Percentiles rank a stretch among this genome's conserved stretches.
These are phyloP conservation scores for Mus caroli DNA, from an alignment of 2,797 vertebrate genomes.

Conservation along the genomic window DNA sequence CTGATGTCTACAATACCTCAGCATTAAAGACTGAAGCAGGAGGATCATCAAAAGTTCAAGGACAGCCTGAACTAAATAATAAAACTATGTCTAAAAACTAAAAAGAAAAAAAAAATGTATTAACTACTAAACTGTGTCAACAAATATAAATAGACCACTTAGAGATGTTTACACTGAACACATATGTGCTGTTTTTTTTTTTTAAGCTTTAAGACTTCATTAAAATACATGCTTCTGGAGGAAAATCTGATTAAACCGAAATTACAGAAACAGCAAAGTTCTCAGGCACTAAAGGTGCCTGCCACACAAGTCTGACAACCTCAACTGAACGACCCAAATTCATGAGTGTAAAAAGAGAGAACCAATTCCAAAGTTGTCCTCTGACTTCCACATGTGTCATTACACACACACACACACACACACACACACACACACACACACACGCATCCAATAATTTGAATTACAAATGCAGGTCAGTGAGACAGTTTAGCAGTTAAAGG, in stretches of 20 bases:
- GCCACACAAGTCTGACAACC: neutral
- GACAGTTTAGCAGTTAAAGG: neutral
- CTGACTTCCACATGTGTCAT: neutral
- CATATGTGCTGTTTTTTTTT: neutral
- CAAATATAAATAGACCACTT: neutral
- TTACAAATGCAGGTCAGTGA: neutral
- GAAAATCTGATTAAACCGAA: slow-evolving; percentile 23
- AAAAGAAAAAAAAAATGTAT: neutral
- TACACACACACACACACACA: neutral
- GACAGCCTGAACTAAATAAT: neutral
- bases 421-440: neutral
- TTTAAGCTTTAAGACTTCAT: slow-evolving; percentile 24
- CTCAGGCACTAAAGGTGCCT: neutral
- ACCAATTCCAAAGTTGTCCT: neutral
- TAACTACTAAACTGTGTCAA: neutral
- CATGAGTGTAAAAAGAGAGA: neutral
- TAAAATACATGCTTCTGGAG: neutral
- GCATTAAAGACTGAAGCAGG: neutral
- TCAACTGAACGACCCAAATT: neutral
- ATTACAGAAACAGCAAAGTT: neutral
- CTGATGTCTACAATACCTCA: neutral
- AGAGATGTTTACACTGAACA: neutral
- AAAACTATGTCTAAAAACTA: neutral
- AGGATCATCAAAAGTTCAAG: neutral
- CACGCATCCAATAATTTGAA: neutral